These are phyloP conservation scores for Chaetogeoica ovagalla DNA, from an alignment of 2,888 invertebrate species.

Conservation along the genomic window DNA sequence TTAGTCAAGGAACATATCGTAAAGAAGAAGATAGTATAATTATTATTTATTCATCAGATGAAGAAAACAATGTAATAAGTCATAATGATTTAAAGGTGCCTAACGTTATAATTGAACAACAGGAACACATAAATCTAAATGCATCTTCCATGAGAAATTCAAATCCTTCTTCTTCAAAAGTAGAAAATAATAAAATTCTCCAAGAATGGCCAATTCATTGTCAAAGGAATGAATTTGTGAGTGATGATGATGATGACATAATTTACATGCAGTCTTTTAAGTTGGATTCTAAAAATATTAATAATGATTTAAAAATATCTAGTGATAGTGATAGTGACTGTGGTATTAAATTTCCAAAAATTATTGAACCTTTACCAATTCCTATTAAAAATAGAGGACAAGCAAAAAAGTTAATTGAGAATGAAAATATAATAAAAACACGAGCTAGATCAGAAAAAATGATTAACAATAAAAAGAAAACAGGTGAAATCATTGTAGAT, in stretches of 20 bases:
- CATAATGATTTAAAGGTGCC: neutral
- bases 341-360: constrained; percentile 11
- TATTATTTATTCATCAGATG: constrained; percentile 37
- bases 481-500: constrained; percentile 5
- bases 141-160: neutral
- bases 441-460: constrained; percentile 26
- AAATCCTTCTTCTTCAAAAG: constrained; percentile 11
- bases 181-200: constrained; percentile 1
- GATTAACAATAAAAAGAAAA: constrained; percentile 22
- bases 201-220: neutral
- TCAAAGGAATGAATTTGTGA: constrained; percentile 18
- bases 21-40: constrained; percentile 46
- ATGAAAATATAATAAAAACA: constrained; percentile 39
- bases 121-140: neutral
- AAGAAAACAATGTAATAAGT: constrained; percentile 12
- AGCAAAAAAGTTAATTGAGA: constrained; percentile 8
- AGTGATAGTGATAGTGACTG: constrained; percentile 25
- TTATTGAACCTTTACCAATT: constrained; percentile 34
- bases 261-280: neutral
- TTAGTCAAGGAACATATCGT: constrained; percentile 37
- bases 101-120: neutral
- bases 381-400: neutral
- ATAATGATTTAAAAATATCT: neutral
- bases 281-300: constrained; percentile 1
- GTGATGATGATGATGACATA: constrained; percentile 9